phyloP scores from a whole-genome alignment of 1,140 invertebrate genomes.

The Zaprionus davidi region DNA sequence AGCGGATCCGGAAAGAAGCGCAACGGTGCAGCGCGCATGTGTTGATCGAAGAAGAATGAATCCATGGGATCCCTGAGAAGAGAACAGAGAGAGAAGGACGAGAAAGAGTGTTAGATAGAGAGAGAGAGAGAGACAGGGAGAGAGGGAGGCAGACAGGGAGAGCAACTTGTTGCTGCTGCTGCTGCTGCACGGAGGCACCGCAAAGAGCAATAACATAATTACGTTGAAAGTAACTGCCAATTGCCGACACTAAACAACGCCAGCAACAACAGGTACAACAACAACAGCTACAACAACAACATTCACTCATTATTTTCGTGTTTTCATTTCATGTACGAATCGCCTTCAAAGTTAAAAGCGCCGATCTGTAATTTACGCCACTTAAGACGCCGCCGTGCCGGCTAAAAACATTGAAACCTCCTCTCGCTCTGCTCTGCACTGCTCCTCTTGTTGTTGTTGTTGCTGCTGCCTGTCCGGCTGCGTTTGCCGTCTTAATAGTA shows the following conservation, averaged over 20 bases:
- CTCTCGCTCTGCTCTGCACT: conserved; percentile 27
- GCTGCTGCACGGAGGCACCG: conserved; percentile 41
- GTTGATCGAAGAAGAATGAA: conserved; percentile 88
- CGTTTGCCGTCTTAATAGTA: conserved; percentile 63
- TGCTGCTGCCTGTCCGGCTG: conserved; percentile 46
- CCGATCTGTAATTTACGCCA: conserved; percentile 84
- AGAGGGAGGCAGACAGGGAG: not conserved
- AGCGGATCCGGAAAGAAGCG: conserved; percentile 86
- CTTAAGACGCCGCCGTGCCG: conserved; percentile 81
- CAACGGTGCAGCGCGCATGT: conserved; percentile 87
- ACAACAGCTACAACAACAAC: conserved; percentile 46
- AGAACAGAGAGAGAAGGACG: not conserved
- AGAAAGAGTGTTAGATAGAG: not conserved
- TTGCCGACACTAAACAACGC: conserved; percentile 70
- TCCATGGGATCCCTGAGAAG: conserved; percentile 87
- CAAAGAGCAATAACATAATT: conserved; percentile 69
- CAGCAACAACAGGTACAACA: conserved; percentile 55
- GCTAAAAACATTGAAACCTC: conserved; percentile 68
- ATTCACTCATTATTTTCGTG: conserved; percentile 83
- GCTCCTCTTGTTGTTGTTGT: conserved; percentile 26
- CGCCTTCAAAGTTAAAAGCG: conserved; percentile 83
- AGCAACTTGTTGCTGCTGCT: conserved; percentile 33
- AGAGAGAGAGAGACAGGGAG: not conserved
- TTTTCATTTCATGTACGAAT: conserved; percentile 84
- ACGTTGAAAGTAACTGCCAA: conserved; percentile 70